Base-by-base conservation (phyloP, 2,888 invertebrate genomes). In the Oscheius onirici region DNA sequence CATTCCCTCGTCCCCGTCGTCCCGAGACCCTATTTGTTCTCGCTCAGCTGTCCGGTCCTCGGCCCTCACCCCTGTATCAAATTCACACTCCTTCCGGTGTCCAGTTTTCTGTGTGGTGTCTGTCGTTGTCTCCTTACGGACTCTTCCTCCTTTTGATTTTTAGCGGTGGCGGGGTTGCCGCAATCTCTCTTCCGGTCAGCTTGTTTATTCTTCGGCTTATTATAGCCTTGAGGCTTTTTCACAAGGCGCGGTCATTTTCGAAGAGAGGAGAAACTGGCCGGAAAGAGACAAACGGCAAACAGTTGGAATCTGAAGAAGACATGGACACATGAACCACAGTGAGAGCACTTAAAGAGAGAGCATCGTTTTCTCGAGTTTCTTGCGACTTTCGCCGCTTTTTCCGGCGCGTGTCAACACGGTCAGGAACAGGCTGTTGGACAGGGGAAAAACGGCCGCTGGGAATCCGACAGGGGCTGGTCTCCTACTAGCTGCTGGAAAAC, bases 361-460 rank as follows among this genome's bases (percentile, higher is more conserved):
- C 63, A 63, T 63, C 49, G 34, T 63, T 63, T 63, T 63, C 63
- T 63, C 63, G 63, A 63, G 63, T 63, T 63, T 63, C 63, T 63
- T 49, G 63, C 24, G 49, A 49, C 46, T 49, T 63, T 58, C 41
- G n/a, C 10, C 58, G 61, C 44, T 46, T 43, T 49, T 63, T 63
- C 28, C 46, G 46, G 49, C 49, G 63, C 49, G 63, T 63, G 63
- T 63, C 63, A 63, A 63, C 63, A 63, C 46, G 63, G 46, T 34
- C 34, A 46, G 34, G 63, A 63, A 63, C 63, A 63, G 63, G 63
- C 63, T 63, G 41, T 58, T 58, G 63, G 63, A 63, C 15, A 26
- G n/a, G 63, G 63, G 49, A 63, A 63, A 63, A 63, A 63, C 49
- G n/a, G 22, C 43, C 43, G 63, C 49, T 46, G 49, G 63, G 46